Base-by-base conservation (phyloP, 2,113 vertebrate genomes). In the Cyanistes caeruleus region DNA sequence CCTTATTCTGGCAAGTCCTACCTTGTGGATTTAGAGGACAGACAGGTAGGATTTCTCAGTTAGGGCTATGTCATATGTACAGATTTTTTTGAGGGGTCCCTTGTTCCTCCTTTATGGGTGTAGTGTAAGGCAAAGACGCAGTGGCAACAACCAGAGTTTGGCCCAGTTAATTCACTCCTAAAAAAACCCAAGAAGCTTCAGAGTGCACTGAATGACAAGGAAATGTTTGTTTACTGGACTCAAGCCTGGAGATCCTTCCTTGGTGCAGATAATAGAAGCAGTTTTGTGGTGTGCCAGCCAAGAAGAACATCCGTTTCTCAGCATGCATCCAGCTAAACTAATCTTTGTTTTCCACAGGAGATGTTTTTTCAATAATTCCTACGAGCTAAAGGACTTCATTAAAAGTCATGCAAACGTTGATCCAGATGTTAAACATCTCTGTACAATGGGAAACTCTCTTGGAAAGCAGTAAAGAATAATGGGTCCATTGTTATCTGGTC, bases 391-490 rank as follows among this genome's bases (percentile, higher is more conserved):
- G 79, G 72, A 91, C 91, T 96, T 94, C 59, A 95, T 94, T 96
- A 93, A 90, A 90, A 94, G 68, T 28, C 56, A 67, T 33, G 43
- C 68, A 94, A 85, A 48, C 72, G 80, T 86, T 63, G 95, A 95
- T 96, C 95, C 95, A 96, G 93, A 96, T 94, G 95, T 95, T 97
- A 95, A 94, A 67, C 44, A 43, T 81, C 59, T 74, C 68, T 68
- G 33, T 86, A 81, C 48, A 85, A 88, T 11, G 25, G 81, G 46
- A 90, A 93, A 52, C 44, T 44, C 39, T 86, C 73, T 49, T 84
- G 53, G 60, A 96, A 90, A 90, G 56, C 59, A 48, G 72, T 77
- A 86, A 94, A 89, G 79, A 77, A 52, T 86, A 94, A 95, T 87
- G 75, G 68, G 68, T 65, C 87, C n/a, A 51, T 78, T 91, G 60